Conservation (phyloP, 1,140 invertebrate species). For the Polypedilum vanderplanki region DNA sequence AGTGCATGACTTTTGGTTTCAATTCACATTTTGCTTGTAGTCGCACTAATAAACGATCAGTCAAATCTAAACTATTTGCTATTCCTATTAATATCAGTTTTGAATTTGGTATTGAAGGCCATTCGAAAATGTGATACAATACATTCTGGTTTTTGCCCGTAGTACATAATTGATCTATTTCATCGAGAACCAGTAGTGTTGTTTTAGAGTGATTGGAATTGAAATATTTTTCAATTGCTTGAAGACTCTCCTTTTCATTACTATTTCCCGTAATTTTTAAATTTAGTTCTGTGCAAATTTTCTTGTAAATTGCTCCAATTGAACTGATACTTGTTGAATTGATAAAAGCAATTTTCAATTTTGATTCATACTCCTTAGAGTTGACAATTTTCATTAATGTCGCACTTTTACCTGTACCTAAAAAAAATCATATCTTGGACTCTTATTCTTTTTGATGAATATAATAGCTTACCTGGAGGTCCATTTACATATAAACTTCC, state of each 20-base stretch:
- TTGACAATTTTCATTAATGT: conserved; percentile 67
- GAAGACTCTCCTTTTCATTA: conserved; percentile 53
- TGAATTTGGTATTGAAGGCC: conserved; percentile 65
- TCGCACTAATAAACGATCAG: conserved; percentile 80
- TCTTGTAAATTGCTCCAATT: conserved; percentile 61
- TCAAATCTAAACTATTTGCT: conserved; percentile 93
- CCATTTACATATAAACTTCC: conserved; percentile 90
- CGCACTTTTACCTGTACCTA: conserved; percentile 92
- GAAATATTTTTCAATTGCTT: conserved; percentile 60
- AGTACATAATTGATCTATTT: conserved; percentile 86
- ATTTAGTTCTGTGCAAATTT: conserved; percentile 59
- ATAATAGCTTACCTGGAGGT: conserved; percentile 51
- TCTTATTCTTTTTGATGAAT: too few species aligned
- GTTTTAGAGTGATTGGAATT: conserved; percentile 55
- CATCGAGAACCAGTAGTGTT: conserved; percentile 86
- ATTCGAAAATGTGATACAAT: conserved; percentile 89
- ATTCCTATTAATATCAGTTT: conserved; percentile 83
- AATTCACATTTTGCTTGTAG: conserved; percentile 67
- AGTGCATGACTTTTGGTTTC: conserved; percentile 73
- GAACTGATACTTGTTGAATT: conserved; percentile 78
- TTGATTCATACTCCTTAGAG: conserved; percentile 50
- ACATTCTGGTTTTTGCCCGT: conserved; percentile 69
- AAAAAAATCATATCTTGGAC: background rate
- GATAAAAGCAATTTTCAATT: conserved; percentile 63
- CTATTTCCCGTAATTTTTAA: conserved; percentile 47